Evolutionary conservation across 2,888 invertebrate genomes (phyloP).

Genomic region (Hirtodrosophila cameraria): DNA sequence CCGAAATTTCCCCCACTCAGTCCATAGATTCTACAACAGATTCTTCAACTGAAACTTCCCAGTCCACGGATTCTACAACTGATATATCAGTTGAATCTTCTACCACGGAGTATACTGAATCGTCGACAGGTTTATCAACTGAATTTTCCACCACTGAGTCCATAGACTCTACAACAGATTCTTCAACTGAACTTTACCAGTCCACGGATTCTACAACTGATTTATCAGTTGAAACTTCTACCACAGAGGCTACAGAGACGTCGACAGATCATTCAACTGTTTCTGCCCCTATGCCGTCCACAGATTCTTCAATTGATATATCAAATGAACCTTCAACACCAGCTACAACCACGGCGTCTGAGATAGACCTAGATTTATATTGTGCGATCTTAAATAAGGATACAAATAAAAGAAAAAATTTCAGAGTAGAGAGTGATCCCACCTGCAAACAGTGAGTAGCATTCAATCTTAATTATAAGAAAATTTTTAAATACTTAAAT

Average conservation of each 20-base stretch:
- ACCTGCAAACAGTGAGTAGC: conserved; percentile 61
- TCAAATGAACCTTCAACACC: conserved; percentile 5
- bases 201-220: background rate
- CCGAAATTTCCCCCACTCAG: background rate
- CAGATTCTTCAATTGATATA: conserved; percentile 4
- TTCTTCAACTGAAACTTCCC: background rate
- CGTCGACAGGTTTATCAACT: background rate
- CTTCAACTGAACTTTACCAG: conserved; percentile 6
- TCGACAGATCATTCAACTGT: background rate
- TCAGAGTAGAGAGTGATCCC: conserved; percentile 45
- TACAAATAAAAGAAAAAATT: conserved; percentile 57
- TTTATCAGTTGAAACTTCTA: background rate
- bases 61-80: conserved; percentile 2
- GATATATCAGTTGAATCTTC: background rate
- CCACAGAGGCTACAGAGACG: background rate
- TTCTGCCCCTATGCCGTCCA: background rate
- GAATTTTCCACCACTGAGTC: background rate
- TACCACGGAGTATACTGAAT: background rate
- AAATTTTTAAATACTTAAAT: too few relatives aligned
- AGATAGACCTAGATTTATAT: conserved; percentile 28
- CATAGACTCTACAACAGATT: background rate
- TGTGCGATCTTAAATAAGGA: conserved; percentile 30
- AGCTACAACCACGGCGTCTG: conserved; percentile 14
- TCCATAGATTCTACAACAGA: conserved; percentile 3
- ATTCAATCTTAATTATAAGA: background rate